Evolutionary conservation across 1,140 invertebrate species (phyloP), one percentile per base, ranked within the genome.

Genomic region (Drosophila subpulchrella): DNA sequence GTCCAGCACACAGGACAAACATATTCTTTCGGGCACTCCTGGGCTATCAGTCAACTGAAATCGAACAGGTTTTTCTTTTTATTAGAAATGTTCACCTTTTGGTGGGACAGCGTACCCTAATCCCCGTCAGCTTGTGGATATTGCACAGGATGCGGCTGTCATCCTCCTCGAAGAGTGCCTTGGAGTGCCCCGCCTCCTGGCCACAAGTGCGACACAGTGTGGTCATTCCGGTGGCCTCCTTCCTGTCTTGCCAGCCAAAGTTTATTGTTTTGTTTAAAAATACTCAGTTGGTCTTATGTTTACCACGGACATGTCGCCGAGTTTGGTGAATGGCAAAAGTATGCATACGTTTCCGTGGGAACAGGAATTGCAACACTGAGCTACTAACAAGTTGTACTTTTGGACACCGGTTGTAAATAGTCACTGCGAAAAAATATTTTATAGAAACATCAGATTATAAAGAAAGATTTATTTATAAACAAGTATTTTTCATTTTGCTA

Each of bases 21-120:
- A 83, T 39, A 83, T 83, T 8, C 20, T 30, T 4, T 13, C 8
- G 1, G 80, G 80, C 12, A 60, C 41, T 13, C 41, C 47, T 0
- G 8, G 6, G 2, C 38, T 3, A 0, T 47, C 6, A 12, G 24
- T 62, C 6, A 78, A 15, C 75, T 77, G 11, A 2, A 68, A 75
- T 7, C 1, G 3, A 30, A 38, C 1, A 10, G n/a, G 0, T 7
- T 6, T 13, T 6, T 32, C 6, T 32, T 32, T 7, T 7, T 32
- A 32, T 32, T 32, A 7, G 7, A 6, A 32, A 32, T 32, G 30
- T 32, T 32, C 7, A n/a, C 3, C 44, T 10, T 34, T 34, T 3
- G 8, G 7, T 2, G 32, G 32, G 27, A 4, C 7, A 10, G 32
- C 32, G 8, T 50, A 71, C 74, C 47, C 12, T 32, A 39, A 63